Conservation (phyloP, 2,888 invertebrate genomes). For the Philereme transversata region DNA sequence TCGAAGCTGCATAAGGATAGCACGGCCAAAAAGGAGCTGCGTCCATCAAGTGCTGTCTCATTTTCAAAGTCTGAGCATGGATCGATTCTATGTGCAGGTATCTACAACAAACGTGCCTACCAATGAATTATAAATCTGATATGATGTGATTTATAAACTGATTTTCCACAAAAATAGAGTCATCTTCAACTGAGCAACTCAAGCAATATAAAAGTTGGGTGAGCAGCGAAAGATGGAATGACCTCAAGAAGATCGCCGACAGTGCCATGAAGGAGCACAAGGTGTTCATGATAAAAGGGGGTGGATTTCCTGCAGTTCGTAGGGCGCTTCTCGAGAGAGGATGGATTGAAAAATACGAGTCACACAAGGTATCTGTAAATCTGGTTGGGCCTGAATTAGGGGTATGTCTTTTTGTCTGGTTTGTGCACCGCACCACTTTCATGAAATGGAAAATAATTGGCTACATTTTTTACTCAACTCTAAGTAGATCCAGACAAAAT, state of each 20-base stretch:
- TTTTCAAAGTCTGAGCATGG: slow-evolving; percentile 76
- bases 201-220: slow-evolving; percentile 83
- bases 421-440: slow-evolving; percentile 23
- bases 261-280: slow-evolving; percentile 86
- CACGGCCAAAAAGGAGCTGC: slow-evolving; percentile 67
- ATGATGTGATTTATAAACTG: neutral
- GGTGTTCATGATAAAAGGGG: slow-evolving; percentile 88
- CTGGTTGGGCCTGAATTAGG: slow-evolving; percentile 22
- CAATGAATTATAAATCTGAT: neutral
- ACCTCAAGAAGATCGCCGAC: slow-evolving; percentile 86
- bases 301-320: slow-evolving; percentile 88
- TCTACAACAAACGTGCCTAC: slow-evolving; percentile 4
- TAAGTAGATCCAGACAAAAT: slow-evolving; percentile 2
- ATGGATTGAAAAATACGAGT: slow-evolving; percentile 88
- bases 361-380: slow-evolving; percentile 64
- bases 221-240: slow-evolving; percentile 86
- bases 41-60: slow-evolving; percentile 74
- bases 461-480: neutral
- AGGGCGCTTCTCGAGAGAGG: slow-evolving; percentile 88
- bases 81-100: slow-evolving; percentile 56
- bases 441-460: slow-evolving; percentile 11
- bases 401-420: slow-evolving; percentile 19
- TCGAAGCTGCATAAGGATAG: slow-evolving; percentile 77
- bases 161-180: slow-evolving; percentile 10
- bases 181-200: slow-evolving; percentile 70